Evolutionary conservation across 2,888 invertebrate species (phyloP), one percentile per base, ranked within the genome.

Genomic region (Ceraclea dissimilis): DNA sequence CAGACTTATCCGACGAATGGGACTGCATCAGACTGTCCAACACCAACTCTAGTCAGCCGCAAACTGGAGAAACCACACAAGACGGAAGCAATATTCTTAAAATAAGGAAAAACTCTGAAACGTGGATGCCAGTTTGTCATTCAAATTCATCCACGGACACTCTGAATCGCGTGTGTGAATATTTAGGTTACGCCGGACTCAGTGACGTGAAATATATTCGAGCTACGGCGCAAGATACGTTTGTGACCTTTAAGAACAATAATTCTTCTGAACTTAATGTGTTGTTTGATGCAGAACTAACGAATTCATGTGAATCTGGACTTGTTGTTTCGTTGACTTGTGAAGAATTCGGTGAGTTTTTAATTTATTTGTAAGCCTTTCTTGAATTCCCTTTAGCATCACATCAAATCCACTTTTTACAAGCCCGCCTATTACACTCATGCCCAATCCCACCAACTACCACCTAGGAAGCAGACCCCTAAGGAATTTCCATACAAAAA

Each of bases 1-100:
- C 79, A 0, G 84, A 84, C 66, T 70, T 71, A 57, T 83, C 82
- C 1, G 84, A 84, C 64, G 83, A 84, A 68, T 82, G 81, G 79
- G 70, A 75, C 51, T 84, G 84, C 63, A 63, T 75, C 13, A 43
- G 50, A 31, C 8, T 61, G 8, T 34, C 48, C 11, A 62, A 61
- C 22, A 49, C 59, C 59, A 26, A 55, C 5, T 19, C 19, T 8
- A 6, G 17, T 4, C 17, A 49, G 6, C 5, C 31, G 11, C 10
- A 18, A 10, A 52, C 31, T 2, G 43, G 43, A 26, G 20, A 46
- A 10, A 13, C 52, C 49, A 33, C 53, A 51, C 8, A 49, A 16
- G 31, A 34, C 39, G 48, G 31, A 22, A 39, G 16, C 10, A 43
- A 56, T 58, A 17, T 51, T 63, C 51, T 61, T 6, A 57, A 34